Percentiles rank a stretch among this genome's conserved stretches.
Conservation (phyloP, 2,797 vertebrate genomes). For the Enteromius fasciolatus region DNA sequence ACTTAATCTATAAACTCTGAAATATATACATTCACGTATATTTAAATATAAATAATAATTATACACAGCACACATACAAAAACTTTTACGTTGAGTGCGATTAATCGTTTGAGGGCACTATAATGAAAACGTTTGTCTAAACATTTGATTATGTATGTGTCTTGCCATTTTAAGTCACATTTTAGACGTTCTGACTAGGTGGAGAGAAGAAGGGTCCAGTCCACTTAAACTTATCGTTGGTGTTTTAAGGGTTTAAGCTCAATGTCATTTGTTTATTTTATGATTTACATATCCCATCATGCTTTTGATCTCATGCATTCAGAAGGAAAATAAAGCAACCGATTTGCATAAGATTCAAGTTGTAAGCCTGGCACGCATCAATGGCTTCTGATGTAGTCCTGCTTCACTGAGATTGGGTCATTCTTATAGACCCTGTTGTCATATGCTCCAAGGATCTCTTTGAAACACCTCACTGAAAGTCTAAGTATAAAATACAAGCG, state of each 20-base stretch:
- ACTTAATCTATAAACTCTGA: too few species aligned
- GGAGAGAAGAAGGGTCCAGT: conserved; percentile 27
- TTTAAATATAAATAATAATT: too few species aligned
- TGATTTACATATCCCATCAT: conserved; percentile 36
- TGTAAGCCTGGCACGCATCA: conserved; percentile 35
- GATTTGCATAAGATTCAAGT: conserved; percentile 61
- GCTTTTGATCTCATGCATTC: conserved; percentile 63
- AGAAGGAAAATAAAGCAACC: conserved; percentile 46
- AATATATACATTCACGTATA: too few species aligned
- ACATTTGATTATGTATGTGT: not conserved
- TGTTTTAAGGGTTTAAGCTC: conserved; percentile 50
- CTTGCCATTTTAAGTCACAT: not conserved
- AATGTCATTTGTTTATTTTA: conserved; percentile 46
- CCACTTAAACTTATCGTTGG: conserved; percentile 42
- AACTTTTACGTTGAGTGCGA: too few species aligned
- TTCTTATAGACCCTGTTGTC: conserved; percentile 66
- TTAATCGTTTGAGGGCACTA: too few species aligned
- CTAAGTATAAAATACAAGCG: conserved; percentile 10
- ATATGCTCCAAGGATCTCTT: conserved; percentile 60
- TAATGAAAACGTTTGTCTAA: not conserved
- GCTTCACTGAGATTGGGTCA: conserved; percentile 59
- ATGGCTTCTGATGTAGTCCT: conserved; percentile 63
- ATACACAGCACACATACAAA: too few species aligned
- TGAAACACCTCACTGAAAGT: conserved; percentile 59
- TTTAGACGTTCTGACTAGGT: not conserved